Evolutionary conservation across 2,113 vertebrate species (phyloP).

Genomic region (Myocastor coypus): DNA sequence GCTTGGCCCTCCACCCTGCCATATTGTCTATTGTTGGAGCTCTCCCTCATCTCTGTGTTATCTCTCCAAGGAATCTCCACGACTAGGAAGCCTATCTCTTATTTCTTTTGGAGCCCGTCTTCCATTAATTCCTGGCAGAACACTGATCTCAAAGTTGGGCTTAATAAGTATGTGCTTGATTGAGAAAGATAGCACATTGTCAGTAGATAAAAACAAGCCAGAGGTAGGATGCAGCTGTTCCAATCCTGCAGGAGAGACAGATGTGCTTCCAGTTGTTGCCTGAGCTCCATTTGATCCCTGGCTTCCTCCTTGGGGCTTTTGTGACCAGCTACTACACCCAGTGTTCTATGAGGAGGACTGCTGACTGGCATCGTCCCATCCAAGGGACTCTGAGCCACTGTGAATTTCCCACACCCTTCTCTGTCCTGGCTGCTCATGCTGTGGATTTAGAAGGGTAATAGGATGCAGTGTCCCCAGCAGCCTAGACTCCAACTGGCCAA

Average conservation of each 20-base stretch:
- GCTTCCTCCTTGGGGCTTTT: background rate
- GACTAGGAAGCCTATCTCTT: constrained; percentile 32
- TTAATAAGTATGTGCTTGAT: constrained; percentile 62
- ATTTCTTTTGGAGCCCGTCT: constrained; percentile 70
- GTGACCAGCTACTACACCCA: background rate
- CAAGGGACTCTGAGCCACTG: background rate
- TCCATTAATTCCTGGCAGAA: constrained; percentile 73
- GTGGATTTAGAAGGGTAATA: background rate
- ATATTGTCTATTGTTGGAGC: constrained; percentile 49
- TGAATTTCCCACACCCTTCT: background rate
- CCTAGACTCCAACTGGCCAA: background rate
- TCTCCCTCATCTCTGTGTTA: constrained; percentile 11
- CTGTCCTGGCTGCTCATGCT: background rate
- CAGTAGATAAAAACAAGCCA: constrained; percentile 55
- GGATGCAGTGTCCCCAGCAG: background rate
- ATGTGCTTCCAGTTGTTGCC: background rate
- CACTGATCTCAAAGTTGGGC: constrained; percentile 3
- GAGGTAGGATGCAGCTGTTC: constrained; percentile 2
- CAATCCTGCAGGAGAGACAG: background rate
- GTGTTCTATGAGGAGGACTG: background rate
- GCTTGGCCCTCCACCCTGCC: background rate
- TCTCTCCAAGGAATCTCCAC: constrained; percentile 44
- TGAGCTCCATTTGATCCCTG: background rate
- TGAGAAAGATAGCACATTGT: constrained; percentile 57
- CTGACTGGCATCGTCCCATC: background rate